Conservation (phyloP, 2,797 vertebrate genomes). For the Crax fasciolata region DNA sequence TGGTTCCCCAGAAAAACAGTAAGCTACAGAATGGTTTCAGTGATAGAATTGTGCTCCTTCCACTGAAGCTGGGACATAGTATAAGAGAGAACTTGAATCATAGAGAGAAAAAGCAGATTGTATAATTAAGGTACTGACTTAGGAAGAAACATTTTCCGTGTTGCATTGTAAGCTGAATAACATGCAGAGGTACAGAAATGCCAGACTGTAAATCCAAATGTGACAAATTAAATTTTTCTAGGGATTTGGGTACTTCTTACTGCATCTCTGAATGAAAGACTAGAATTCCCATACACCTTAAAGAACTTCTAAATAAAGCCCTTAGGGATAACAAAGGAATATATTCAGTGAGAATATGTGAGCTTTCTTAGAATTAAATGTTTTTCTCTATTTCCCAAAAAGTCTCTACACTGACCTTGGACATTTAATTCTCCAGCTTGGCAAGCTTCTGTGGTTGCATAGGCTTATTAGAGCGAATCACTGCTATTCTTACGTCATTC, state of each 20-base stretch:
- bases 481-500: not conserved
- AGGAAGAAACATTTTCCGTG: not conserved
- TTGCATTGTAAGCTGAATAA: not conserved
- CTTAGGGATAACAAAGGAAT: not conserved
- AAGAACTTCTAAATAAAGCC: not conserved
- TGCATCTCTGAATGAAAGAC: not conserved
- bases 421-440: not conserved
- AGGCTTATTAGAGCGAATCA: not conserved
- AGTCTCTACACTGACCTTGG: not conserved
- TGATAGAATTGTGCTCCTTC: accelerated
- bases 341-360: not conserved
- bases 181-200: not conserved
- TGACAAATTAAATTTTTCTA: not conserved
- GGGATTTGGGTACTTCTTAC: not conserved
- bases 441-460: not conserved
- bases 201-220: not conserved
- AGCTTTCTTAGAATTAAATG: not conserved
- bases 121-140: not conserved
- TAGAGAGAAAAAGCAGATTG: not conserved
- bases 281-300: not conserved
- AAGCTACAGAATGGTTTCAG: not conserved
- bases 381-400: not conserved
- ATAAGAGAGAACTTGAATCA: not conserved
- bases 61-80: not conserved
- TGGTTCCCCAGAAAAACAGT: not conserved